phyloP scores from a whole-genome alignment of 1,140 invertebrate genomes.

The Venustaconcha ellipsiformis region DNA sequence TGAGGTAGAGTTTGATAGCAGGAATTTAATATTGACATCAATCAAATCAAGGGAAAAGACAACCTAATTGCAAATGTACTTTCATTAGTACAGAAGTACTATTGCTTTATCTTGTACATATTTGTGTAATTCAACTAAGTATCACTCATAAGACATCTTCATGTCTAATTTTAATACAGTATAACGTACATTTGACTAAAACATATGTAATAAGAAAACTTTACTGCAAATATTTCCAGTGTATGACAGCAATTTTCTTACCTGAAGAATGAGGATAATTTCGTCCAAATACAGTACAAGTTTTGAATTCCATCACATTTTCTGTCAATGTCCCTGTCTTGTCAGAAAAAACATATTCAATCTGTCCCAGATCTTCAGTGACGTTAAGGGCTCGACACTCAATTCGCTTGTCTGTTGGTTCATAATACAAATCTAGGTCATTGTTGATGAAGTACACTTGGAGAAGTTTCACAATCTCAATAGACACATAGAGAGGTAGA shows the following conservation, averaged over 20 bases:
- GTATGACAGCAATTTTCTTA: slow-evolving; percentile 12
- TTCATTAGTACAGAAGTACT: no score
- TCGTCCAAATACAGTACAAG: slow-evolving; percentile 88
- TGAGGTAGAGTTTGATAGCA: no score
- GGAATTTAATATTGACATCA: no score
- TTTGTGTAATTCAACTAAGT: no score
- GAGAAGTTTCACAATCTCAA: slow-evolving; percentile 96
- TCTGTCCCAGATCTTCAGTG: slow-evolving; percentile 95
- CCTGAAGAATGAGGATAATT: slow-evolving; percentile 77
- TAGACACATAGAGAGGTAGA: slow-evolving; percentile 95
- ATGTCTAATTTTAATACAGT: no score
- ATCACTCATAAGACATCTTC: no score
- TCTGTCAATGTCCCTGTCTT: slow-evolving; percentile 98
- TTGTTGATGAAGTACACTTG: slow-evolving; percentile 97
- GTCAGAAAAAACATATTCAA: slow-evolving; percentile 97
- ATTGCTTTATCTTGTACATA: no score
- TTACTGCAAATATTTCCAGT: no score
- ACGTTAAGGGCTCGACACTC: slow-evolving; percentile 97
- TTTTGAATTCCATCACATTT: slow-evolving; percentile 94
- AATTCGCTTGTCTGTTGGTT: slow-evolving; percentile 83
- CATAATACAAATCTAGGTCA: slow-evolving; percentile 88
- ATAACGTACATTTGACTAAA: no score
- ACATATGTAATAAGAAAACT: no score
- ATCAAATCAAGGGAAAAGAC: no score
- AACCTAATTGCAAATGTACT: no score